Conservation (phyloP, 2,888 invertebrate species). For the Dicycla oo region DNA sequence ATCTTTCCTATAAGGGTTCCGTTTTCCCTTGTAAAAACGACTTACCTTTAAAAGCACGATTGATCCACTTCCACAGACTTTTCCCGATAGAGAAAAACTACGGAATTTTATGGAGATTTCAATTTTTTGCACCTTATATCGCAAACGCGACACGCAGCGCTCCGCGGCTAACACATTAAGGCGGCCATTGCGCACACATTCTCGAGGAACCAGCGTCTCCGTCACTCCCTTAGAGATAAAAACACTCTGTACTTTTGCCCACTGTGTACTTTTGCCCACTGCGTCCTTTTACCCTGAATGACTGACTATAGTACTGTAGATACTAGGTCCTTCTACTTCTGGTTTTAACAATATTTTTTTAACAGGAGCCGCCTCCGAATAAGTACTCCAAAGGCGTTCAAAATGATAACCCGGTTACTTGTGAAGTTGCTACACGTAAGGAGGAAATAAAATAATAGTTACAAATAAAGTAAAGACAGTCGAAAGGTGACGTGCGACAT, state of each 20-base stretch:
- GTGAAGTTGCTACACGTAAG: slow-evolving; percentile 69
- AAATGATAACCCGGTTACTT: slow-evolving; percentile 47
- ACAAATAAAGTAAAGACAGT: no score
- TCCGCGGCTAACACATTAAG: not conserved
- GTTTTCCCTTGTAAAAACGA: no score
- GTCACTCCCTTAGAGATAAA: not conserved
- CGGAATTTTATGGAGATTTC: not conserved
- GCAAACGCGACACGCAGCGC: not conserved
- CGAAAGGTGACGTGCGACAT: no score
- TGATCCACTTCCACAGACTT: not conserved
- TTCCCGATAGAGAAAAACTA: not conserved
- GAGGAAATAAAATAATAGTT: not conserved
- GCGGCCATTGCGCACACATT: not conserved
- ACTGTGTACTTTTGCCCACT: not conserved
- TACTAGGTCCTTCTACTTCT: no score
- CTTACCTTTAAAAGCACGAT: not conserved
- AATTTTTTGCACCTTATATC: not conserved
- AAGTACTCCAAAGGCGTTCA: slow-evolving; percentile 52
- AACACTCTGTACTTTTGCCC: no score
- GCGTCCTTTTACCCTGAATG: not conserved
- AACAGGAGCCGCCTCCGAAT: slow-evolving; percentile 19
- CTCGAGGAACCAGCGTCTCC: not conserved
- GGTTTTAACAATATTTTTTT: not conserved
- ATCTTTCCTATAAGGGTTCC: no score
- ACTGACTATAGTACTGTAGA: no score